Evolutionary conservation across 1,140 invertebrate genomes (phyloP).

Genomic region (Brachystomella parvula): DNA sequence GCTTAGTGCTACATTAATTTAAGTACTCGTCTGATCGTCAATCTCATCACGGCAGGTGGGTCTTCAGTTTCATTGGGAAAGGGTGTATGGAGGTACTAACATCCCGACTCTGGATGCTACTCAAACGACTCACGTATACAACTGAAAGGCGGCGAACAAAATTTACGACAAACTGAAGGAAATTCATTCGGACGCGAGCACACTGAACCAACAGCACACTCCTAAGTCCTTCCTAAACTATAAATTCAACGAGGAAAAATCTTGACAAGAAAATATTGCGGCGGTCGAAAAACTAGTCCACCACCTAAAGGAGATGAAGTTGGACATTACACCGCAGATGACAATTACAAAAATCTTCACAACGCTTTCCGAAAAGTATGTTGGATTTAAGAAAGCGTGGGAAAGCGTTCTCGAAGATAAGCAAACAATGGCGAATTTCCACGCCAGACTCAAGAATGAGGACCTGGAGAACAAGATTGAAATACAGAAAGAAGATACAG

Average conservation of each 20-base stretch:
- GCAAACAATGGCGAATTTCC: constrained; percentile 8
- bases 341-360: neutral
- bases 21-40: too few species aligned
- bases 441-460: neutral
- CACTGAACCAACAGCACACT: too few species aligned
- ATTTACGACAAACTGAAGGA: neutral
- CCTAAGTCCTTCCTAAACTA: too few species aligned
- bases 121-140: neutral
- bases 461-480: neutral
- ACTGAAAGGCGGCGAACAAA: neutral
- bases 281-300: neutral
- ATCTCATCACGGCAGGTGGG: too few species aligned
- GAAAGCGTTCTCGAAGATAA: neutral
- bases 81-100: neutral
- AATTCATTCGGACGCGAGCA: too few species aligned
- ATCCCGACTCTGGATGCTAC: neutral
- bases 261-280: neutral
- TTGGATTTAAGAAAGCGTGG: constrained; percentile 10
- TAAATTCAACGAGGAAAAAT: neutral
- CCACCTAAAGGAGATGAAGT: neutral
- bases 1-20: too few species aligned
- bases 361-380: neutral
- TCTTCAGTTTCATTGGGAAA: too few species aligned
- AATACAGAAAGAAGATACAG: neutral
- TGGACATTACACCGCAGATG: neutral